Evolutionary conservation across 2,888 invertebrate genomes (phyloP).

Genomic region (Oligia latruncula): DNA sequence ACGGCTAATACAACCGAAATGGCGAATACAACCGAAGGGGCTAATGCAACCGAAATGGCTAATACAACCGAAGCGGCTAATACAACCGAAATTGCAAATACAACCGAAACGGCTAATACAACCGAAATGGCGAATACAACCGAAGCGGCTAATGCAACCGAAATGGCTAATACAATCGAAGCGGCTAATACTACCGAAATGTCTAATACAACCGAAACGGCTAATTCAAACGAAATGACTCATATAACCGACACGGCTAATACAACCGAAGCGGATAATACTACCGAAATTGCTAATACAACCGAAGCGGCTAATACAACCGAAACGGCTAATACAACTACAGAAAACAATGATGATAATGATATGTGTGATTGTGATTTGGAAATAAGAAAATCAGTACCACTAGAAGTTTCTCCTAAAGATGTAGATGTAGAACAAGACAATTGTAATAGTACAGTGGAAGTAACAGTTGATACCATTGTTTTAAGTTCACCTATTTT

Average conservation of each 20-base stretch:
- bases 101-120: background rate
- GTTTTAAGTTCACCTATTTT: slow-evolving; percentile 7
- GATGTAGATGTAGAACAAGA: background rate
- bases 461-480: slow-evolving; percentile 3
- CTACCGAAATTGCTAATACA: background rate
- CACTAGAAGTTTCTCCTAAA: slow-evolving; percentile 5
- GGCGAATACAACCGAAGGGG: background rate
- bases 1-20: background rate
- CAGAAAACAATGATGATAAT: background rate
- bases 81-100: background rate
- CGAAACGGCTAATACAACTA: background rate
- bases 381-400: background rate
- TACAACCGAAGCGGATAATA: background rate
- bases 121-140: background rate
- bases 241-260: background rate
- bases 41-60: background rate
- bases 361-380: slow-evolving; percentile 20
- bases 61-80: background rate
- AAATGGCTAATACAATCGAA: background rate
- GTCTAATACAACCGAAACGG: background rate
- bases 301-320: background rate
- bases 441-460: background rate
- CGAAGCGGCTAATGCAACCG: background rate
- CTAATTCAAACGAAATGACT: background rate
- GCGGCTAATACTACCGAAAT: background rate